Evolutionary conservation across 2,888 invertebrate species (phyloP).

Genomic region (Drosophila infuscata): DNA sequence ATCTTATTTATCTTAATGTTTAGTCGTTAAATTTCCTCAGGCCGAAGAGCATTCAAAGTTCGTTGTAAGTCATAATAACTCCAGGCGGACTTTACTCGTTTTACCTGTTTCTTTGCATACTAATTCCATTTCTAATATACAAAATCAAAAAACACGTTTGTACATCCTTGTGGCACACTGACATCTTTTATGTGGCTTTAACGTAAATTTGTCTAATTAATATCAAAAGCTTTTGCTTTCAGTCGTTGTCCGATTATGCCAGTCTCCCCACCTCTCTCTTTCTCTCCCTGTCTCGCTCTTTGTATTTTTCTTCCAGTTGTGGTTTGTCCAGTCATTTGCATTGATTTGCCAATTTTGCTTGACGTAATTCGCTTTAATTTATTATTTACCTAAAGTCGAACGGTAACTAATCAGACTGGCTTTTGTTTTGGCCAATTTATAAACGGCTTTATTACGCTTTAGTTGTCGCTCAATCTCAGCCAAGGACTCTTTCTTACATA

Average conservation of each 20-base stretch:
- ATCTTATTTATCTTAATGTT: not conserved
- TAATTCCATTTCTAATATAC: constrained; percentile 71
- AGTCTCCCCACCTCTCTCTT: not conserved
- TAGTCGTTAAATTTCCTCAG: no score
- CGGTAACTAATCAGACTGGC: constrained; percentile 58
- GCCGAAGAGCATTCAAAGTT: constrained; percentile 36
- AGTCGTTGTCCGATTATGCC: constrained; percentile 28
- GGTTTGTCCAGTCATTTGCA: constrained; percentile 68
- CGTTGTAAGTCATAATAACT: constrained; percentile 1
- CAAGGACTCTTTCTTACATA: constrained; percentile 26
- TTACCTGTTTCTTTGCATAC: constrained; percentile 67
- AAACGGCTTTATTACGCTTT: constrained; percentile 22
- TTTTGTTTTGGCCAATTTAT: constrained; percentile 47
- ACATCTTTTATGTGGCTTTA: constrained; percentile 68
- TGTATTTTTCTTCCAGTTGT: constrained; percentile 8
- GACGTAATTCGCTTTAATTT: constrained; percentile 68
- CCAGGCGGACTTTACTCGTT: constrained; percentile 46
- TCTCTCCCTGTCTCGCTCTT: not conserved
- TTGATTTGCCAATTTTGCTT: constrained; percentile 74
- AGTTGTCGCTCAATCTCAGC: constrained; percentile 16
- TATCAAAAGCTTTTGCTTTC: constrained; percentile 71
- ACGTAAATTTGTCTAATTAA: constrained; percentile 72
- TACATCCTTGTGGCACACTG: constrained; percentile 79
- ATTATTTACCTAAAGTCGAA: constrained; percentile 63
- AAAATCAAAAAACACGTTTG: constrained; percentile 63